Conservation (phyloP, 1,140 invertebrate species). For the Achatina immaculata region DNA sequence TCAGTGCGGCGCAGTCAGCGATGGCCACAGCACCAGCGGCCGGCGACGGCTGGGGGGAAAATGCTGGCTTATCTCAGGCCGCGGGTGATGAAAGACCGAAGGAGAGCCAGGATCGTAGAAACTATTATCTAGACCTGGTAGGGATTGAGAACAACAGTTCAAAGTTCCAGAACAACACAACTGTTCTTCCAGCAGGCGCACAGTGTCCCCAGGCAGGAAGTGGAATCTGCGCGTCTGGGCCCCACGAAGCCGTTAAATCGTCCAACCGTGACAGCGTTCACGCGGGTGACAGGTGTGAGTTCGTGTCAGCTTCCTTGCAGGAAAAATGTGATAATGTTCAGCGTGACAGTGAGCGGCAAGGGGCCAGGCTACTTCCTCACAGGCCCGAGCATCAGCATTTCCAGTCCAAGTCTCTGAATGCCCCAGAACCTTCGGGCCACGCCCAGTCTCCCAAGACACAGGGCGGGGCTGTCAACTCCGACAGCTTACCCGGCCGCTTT, state of each 20-base stretch:
- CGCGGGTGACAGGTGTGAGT: neutral
- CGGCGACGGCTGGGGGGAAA: neutral
- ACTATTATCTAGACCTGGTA: slow-evolving; percentile 72
- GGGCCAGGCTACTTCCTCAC: neutral
- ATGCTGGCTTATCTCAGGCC: too few relatives aligned
- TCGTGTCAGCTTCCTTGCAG: neutral
- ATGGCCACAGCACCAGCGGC: neutral
- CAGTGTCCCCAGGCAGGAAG: neutral
- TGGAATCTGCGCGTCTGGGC: slow-evolving; percentile 54
- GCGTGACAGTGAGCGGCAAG: slow-evolving; percentile 47
- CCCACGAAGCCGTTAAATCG: slow-evolving; percentile 49
- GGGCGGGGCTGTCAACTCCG: slow-evolving; percentile 3
- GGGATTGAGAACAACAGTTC: slow-evolving; percentile 69
- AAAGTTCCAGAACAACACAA: slow-evolving; percentile 53
- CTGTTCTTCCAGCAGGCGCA: slow-evolving; percentile 39
- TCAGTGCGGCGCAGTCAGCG: neutral
- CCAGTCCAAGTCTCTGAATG: slow-evolving; percentile 60
- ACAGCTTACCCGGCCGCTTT: slow-evolving; percentile 51
- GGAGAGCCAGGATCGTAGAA: slow-evolving; percentile 68
- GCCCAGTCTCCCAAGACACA: neutral
- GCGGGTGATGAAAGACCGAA: slow-evolving; percentile 43
- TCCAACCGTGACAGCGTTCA: slow-evolving; percentile 15
- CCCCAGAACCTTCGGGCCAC: slow-evolving; percentile 46
- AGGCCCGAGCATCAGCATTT: slow-evolving; percentile 47
- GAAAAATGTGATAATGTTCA: slow-evolving; percentile 55